Conservation (phyloP, 2,797 vertebrate genomes). For the Mycteria americana region DNA sequence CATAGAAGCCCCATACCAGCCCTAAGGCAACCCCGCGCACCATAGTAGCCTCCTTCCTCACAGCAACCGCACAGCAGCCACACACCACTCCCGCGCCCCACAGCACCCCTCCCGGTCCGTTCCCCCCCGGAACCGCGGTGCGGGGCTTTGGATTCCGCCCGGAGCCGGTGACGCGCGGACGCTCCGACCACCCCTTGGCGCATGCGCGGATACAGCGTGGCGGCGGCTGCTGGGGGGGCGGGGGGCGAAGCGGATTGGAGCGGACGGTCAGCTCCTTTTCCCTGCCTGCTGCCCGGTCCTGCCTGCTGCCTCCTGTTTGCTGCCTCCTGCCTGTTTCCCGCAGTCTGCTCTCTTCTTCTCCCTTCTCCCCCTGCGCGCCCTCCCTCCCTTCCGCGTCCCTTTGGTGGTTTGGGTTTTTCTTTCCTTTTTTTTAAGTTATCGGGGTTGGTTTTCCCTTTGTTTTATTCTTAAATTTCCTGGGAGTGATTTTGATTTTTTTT, state of each 20-base stretch:
- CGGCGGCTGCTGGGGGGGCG: not conserved
- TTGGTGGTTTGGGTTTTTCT: not conserved
- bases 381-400: no score
- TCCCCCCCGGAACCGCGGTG: not conserved
- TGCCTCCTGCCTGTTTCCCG: no score
- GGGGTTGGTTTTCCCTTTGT: not conserved
- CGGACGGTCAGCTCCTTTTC: rapidly evolving
- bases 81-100: not conserved
- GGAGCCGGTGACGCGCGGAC: not conserved
- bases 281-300: not conserved
- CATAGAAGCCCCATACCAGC: not conserved
- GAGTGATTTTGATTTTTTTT: not conserved
- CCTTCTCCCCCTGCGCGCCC: no score
- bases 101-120: no score
- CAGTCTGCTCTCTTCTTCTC: not conserved
- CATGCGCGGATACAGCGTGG: not conserved
- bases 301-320: no score
- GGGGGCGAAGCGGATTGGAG: no score
- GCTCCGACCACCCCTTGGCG: no score
- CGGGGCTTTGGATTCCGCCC: not conserved
- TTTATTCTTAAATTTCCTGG: not conserved
- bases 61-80: not conserved
- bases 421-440: not conserved
- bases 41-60: not conserved
- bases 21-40: no score